These are phyloP conservation scores for Australoheros facetus DNA, from an alignment of 2,797 vertebrate species.

Conservation along the genomic window DNA sequence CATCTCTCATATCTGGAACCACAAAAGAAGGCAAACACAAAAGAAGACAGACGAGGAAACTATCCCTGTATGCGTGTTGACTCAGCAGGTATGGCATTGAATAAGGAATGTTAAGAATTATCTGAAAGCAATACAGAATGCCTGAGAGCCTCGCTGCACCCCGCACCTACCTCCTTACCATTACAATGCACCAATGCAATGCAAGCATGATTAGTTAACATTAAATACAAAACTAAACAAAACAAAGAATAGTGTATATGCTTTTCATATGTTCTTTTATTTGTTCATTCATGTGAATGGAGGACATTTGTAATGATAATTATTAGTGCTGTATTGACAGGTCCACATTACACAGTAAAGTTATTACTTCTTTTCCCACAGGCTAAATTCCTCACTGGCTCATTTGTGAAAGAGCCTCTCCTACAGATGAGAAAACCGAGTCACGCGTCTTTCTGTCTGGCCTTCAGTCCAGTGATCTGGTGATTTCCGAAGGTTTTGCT, in stretches of 20 bases:
- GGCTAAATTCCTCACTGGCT: constrained; percentile 46
- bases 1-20: neutral
- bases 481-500: neutral
- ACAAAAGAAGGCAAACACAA: no score
- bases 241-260: neutral
- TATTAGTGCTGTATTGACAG: neutral
- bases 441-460: constrained; percentile 39
- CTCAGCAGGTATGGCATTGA: neutral
- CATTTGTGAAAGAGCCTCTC: constrained; percentile 1
- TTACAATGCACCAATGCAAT: neutral
- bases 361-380: neutral
- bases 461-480: constrained; percentile 2
- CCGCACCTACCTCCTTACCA: neutral
- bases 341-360: neutral
- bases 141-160: neutral
- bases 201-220: neutral
- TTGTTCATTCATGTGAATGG: neutral
- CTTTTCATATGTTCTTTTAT: neutral
- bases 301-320: neutral
- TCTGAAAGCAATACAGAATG: neutral
- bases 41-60: no score
- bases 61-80: no score
- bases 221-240: neutral
- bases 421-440: neutral
- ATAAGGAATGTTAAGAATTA: neutral